Evolutionary conservation across 2,797 vertebrate genomes (phyloP), one percentile per base, ranked within the genome.

Genomic region (Psittacula echo): DNA sequence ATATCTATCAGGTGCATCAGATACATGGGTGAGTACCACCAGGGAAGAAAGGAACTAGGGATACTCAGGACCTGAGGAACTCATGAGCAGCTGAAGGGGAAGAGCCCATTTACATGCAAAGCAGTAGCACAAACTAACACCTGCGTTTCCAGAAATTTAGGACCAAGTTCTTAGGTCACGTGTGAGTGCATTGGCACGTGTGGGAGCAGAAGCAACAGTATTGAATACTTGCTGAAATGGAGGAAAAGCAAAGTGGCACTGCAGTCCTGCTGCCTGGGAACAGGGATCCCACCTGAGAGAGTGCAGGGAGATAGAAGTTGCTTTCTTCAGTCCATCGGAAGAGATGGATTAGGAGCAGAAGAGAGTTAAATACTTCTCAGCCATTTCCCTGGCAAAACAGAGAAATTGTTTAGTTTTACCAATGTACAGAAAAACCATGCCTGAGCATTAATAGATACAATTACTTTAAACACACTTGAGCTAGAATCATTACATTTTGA

Each of bases 241-340:
- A 87, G 42, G 30, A 48, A 90, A 42, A 27, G 8, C 32, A 66
- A 21, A 87, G 53, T 42, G 73, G n/a, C 44, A 34, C n/a, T 53
- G 27, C 10, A 41, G 72, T 18, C 24, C 29, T 44, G 3, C 29
- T 65, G 34, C 71, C 20, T 42, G 29, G 21, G n/a, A 56, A 32
- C 27, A 2, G 23, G 39, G 54, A 89, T 41, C 24, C 23, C 47
- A 27, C 13, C 48, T 41, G 51, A 34, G 39, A 47, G 47, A 9
- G 11, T 2, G 0, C 24, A 22, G 41, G 19, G 30, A 56, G 41
- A 13, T 1, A 15, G n/a, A 27, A 42, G 26, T 22, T 65, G 8
- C 26, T 56, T 82, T 71, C 60, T 70, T 48, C 37, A 51, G 29
- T 58, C 39, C 23, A 34, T 42, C 0, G 1, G 19, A 91, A 79